A percentile compares a stretch with the other conserved stretches of the same genome.
Evolutionary conservation across 1,140 invertebrate genomes (phyloP).

Genomic region (Conus betulinus): DNA sequence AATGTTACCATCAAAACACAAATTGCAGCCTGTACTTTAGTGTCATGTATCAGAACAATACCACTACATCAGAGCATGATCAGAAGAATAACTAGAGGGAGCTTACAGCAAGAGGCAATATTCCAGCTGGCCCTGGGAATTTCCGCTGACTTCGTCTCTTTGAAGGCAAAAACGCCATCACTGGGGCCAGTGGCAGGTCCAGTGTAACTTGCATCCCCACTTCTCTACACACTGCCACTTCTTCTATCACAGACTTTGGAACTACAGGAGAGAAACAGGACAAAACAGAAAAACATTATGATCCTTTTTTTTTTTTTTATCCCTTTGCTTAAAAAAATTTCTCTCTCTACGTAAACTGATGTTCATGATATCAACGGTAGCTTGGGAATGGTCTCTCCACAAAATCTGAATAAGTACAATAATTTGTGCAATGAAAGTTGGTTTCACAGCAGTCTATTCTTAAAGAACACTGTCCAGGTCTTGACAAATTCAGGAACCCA

Average conservation of each 20-base stretch:
- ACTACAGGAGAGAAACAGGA: neutral
- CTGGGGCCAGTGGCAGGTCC: neutral
- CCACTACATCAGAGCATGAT: neutral
- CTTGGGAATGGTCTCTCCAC: no score
- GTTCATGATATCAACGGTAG: no score
- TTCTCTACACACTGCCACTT: neutral
- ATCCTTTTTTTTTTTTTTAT: no score
- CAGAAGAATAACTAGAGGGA: neutral
- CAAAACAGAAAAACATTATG: neutral
- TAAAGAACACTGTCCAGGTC: no score
- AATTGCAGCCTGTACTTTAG: no score
- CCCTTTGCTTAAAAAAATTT: no score
- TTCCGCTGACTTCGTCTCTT: constrained; percentile 38
- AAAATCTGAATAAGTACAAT: no score
- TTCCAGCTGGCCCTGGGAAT: constrained; percentile 55
- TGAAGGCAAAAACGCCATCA: neutral
- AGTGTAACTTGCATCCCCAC: neutral
- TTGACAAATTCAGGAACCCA: no score
- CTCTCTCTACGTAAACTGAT: no score
- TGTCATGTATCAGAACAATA: neutral
- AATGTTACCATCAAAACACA: no score
- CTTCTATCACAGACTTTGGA: neutral
- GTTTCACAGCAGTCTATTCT: no score
- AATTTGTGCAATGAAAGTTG: no score
- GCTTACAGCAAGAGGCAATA: constrained; percentile 49